A percentile compares a stretch with the other conserved stretches of the same genome.
Evolutionary conservation across 2,113 vertebrate species (phyloP).

Genomic region (Pseudolaguvia tuberculata): DNA sequence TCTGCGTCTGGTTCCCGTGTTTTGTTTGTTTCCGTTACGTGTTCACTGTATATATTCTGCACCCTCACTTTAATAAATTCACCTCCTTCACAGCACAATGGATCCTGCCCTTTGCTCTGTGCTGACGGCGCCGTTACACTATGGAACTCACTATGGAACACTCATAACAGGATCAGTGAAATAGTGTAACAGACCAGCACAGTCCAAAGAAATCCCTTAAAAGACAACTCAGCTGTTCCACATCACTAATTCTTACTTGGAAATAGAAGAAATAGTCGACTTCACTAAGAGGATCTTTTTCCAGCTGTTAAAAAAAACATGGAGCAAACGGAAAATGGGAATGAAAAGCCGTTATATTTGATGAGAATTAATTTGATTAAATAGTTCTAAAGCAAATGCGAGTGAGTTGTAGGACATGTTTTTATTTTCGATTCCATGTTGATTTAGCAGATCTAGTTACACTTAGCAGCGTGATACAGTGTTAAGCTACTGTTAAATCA

Average conservation of each 20-base stretch:
- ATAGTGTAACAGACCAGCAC: background rate
- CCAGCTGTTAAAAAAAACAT: background rate
- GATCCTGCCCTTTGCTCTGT: no score
- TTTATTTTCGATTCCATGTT: background rate
- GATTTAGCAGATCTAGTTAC: background rate
- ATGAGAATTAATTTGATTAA: background rate
- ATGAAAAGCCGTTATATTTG: background rate
- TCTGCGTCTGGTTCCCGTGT: no score
- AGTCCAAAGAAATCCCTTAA: background rate
- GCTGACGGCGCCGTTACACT: no score
- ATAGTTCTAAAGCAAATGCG: background rate
- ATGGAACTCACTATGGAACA: slow-evolving; percentile 21
- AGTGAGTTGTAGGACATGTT: background rate
- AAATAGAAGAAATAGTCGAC: slow-evolving; percentile 1
- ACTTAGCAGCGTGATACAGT: background rate
- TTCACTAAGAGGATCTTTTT: background rate
- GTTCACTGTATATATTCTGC: no score
- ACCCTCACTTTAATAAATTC: no score
- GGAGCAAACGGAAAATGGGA: background rate
- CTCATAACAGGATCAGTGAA: slow-evolving; percentile 17
- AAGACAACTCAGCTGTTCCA: slow-evolving; percentile 7
- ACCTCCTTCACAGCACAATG: no score
- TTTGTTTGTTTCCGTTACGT: no score
- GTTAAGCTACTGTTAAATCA: slow-evolving; percentile 19
- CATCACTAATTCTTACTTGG: background rate